Base-by-base conservation (phyloP, 2,797 vertebrate genomes). In the Caiman crocodilus region DNA sequence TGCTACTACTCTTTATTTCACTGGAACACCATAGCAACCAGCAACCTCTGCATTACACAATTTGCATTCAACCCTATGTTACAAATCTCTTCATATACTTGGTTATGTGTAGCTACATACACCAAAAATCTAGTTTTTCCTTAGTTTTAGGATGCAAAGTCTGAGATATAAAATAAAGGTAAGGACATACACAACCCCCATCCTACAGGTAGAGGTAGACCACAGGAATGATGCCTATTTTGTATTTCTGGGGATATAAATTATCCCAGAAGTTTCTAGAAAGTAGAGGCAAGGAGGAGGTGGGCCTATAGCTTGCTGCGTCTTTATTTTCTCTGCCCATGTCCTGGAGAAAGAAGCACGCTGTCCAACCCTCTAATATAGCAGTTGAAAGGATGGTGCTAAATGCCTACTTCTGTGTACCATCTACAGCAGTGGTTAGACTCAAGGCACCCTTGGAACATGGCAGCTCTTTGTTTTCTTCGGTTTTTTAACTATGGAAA, bases 21-120 rank as follows among this genome's bases (percentile, higher is more conserved):
- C 28, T 64, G 80, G 88, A 89, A 87, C 78, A 93, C 95, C 95
- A 97, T 96, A 79, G 95, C 94, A 96, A 97, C 95, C 82, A 89
- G 50, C 10, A 93, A 55, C n/a, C 77, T 82, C 76, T 16, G 7
- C 84, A 94, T 93, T 87, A 84, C 82, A 87, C 0, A 8, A 60
- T 88, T 42, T 1, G 2, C 77, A 50, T 93, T 91, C 88, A 87
- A 79, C 57, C 12, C 76, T 64, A 63, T 11, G 65, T 80, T 87
- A 90, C 0, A 0, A 35, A 93, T 92, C 78, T 92, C 89, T 83
- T 93, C 91, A 94, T 4, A 13, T 35, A 4, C 42, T 90, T 89
- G 90, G 95, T 96, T 90, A 92, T 76, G 56, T 50, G 84, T n/a
- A 9, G 26, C 67, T 57, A 94, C 71, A 42, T 65, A 92, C 55